These are phyloP conservation scores for Moxostoma hubbsi DNA, from an alignment of 2,797 vertebrate genomes.

Conservation along the genomic window DNA sequence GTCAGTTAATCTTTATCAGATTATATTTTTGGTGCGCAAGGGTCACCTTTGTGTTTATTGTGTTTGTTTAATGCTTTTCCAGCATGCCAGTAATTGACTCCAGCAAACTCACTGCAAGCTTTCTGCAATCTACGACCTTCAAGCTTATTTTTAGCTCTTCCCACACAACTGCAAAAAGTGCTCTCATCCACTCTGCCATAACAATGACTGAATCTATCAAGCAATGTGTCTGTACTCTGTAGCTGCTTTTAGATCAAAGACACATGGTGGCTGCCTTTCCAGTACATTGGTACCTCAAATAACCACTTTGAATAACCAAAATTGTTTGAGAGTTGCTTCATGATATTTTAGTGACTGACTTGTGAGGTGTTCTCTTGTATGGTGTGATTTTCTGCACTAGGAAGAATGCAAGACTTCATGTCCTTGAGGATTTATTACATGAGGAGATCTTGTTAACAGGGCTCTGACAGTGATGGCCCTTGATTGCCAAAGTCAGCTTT, in stretches of 20 bases:
- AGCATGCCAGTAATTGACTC: slow-evolving; percentile 4
- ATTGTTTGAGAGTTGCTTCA: not conserved
- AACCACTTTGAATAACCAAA: not conserved
- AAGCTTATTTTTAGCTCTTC: slow-evolving; percentile 46
- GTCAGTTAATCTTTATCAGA: slow-evolving; percentile 46
- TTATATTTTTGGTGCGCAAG: slow-evolving; percentile 22
- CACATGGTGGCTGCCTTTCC: slow-evolving; percentile 1
- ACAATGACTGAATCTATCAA: slow-evolving; percentile 19
- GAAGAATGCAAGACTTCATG: not conserved
- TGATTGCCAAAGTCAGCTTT: no score
- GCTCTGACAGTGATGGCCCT: no score
- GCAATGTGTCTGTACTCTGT: no score
- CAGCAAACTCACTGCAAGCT: not conserved
- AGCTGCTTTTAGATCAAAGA: no score
- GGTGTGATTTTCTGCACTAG: not conserved
- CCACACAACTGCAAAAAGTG: slow-evolving; percentile 11
- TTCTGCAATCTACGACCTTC: slow-evolving; percentile 38
- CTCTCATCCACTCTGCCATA: slow-evolving; percentile 7
- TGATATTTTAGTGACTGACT: not conserved
- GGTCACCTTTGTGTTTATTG: slow-evolving; percentile 30
- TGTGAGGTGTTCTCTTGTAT: not conserved
- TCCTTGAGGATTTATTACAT: no score
- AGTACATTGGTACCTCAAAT: slow-evolving; percentile 23
- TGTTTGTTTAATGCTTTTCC: slow-evolving; percentile 21
- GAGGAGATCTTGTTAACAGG: no score